phyloP scores from a whole-genome alignment of 2,888 invertebrate genomes.

The Eupithecia pulchellata region DNA sequence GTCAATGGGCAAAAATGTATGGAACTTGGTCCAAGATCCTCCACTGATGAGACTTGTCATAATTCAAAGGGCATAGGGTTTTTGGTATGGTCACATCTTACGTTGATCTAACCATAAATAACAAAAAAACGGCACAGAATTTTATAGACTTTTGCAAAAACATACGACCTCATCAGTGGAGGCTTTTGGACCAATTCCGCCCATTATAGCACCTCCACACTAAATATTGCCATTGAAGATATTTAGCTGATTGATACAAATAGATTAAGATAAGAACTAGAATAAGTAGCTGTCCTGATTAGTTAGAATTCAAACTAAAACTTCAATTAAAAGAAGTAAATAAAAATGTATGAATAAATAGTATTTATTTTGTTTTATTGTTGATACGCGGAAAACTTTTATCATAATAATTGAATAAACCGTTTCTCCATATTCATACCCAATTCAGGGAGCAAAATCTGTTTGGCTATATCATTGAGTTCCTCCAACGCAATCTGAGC shows the following conservation, averaged over 20 bases:
- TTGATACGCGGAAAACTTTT: neutral
- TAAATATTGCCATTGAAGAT: neutral
- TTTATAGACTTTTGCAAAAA: too few relatives aligned
- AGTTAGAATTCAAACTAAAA: neutral
- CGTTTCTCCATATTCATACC: conserved; percentile 81
- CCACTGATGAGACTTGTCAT: too few relatives aligned
- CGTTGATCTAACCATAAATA: too few relatives aligned
- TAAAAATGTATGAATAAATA: neutral
- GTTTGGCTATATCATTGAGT: conserved; percentile 88
- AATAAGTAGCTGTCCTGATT: neutral
- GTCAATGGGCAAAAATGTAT: too few relatives aligned
- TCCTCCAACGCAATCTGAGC: conserved; percentile 92
- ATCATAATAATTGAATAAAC: conserved; percentile 57
- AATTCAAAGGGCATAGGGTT: too few relatives aligned
- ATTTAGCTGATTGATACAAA: neutral
- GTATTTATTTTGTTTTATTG: neutral
- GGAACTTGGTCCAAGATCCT: too few relatives aligned
- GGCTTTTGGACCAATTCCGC: too few relatives aligned
- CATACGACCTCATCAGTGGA: too few relatives aligned
- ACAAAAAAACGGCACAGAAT: too few relatives aligned
- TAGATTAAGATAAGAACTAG: neutral
- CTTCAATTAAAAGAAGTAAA: neutral
- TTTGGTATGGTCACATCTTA: too few relatives aligned
- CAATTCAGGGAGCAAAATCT: conserved; percentile 85
- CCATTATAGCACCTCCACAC: neutral